Evolutionary conservation across 2,797 vertebrate species (phyloP), one percentile per base, ranked within the genome.

Genomic region (Trachurus trachurus): DNA sequence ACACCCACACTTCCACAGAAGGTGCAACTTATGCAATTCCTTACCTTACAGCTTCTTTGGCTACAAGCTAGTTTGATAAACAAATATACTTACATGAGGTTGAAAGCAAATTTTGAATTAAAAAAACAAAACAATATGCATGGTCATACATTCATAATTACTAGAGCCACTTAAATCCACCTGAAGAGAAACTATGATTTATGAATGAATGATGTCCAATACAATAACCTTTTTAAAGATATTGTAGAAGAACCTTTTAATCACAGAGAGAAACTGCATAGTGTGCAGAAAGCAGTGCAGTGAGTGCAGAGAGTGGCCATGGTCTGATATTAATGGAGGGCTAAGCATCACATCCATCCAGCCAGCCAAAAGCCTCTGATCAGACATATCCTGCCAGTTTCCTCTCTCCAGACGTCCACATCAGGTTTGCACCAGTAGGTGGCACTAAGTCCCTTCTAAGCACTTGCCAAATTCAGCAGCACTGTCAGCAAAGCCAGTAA

Each of bases 391-490:
- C 56, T 69, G 52, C n/a, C 40, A 75, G 54, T 74, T 80, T 59
- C 12, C 47, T 74, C n/a, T 66, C 29, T 60, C 21, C 40, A 64
- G 59, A 74, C 29, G 57, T 4, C 40, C 54, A 71, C 50, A 71
- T 77, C 74, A 80, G 61, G 58, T 75, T 59, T 82, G 19, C 26
- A 81, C 91, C 93, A 93, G 90, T 67, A 94, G 93, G 87, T 89
- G 93, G 91, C 87, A 87, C 67, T 58, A 88, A 56, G 66, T 79
- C 22, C 69, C 79, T 87, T 79, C 66, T 12, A 50, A 78, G 64
- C 1, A n/a, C 2, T 12, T 9, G 63, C 26, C 67, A 64, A 45
- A 73, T 67, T 61, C 69, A 65, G 58, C 40, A 6, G 37, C 37
- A 57, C n/a, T 3, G 19, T 44, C 58, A 77, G 10, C 29, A 34